Evolutionary conservation across 2,797 vertebrate species (phyloP).

Genomic region (Sciurus carolinensis): DNA sequence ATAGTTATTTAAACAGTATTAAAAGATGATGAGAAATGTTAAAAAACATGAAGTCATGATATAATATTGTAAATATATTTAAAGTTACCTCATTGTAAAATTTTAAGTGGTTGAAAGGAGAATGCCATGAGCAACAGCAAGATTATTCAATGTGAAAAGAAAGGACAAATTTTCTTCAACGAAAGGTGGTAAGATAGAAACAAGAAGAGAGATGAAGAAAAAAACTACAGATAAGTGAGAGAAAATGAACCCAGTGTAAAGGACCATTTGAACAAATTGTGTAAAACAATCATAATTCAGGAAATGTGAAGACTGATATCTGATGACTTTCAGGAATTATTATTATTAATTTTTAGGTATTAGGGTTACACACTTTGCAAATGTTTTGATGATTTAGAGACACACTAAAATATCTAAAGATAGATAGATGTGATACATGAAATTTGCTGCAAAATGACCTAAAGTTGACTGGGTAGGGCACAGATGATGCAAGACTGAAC

Average conservation of each 20-base stretch:
- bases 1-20: background rate
- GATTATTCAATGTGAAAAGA: no score
- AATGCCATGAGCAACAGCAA: background rate
- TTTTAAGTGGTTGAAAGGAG: background rate
- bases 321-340: background rate
- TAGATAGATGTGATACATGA: background rate
- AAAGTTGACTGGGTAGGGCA: background rate
- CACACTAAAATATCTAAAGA: background rate
- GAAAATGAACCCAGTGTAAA: background rate
- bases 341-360: background rate
- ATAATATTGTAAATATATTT: background rate
- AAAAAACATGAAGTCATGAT: background rate
- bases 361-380: accelerated
- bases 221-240: background rate
- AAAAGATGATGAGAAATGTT: background rate
- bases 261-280: background rate
- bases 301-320: background rate
- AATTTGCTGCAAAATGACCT: background rate
- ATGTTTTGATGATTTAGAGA: background rate
- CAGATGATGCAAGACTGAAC: background rate
- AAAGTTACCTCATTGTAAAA: background rate
- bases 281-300: background rate
- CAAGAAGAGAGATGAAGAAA: background rate
- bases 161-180: background rate
- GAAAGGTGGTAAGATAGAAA: background rate